Evolutionary conservation across 2,113 vertebrate species (phyloP).

Genomic region (Galemys pyrenaicus): DNA sequence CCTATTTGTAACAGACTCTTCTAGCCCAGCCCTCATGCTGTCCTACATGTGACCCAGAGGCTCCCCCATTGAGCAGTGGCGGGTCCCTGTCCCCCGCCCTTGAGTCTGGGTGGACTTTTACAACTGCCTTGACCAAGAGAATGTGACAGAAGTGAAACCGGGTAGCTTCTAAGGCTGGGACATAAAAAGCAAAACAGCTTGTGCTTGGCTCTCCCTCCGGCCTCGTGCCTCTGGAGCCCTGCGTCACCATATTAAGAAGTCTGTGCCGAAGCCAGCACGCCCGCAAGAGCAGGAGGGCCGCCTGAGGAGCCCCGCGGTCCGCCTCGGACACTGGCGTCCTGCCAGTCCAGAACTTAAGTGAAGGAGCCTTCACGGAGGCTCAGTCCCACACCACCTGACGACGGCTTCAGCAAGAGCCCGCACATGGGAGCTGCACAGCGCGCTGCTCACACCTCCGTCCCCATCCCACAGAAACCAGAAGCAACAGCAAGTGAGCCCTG

Average conservation of each 20-base stretch:
- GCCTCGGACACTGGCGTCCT: no score
- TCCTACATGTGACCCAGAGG: neutral
- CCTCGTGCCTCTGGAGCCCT: neutral
- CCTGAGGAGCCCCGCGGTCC: neutral
- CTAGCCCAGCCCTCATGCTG: neutral
- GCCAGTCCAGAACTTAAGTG: no score
- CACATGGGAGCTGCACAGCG: neutral
- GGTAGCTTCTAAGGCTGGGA: neutral
- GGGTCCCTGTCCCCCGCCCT: neutral
- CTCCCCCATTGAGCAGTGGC: neutral
- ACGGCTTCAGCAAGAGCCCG: neutral
- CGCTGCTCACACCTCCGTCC: neutral
- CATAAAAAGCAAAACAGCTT: neutral
- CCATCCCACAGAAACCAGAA: neutral
- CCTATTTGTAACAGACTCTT: neutral
- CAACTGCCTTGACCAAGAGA: neutral
- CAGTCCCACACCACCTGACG: neutral
- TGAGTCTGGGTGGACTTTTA: neutral
- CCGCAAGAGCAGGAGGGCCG: neutral
- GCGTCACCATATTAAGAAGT: neutral
- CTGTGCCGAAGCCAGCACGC: neutral
- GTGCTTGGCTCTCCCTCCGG: neutral
- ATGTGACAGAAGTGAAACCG: neutral
- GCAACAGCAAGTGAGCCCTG: neutral
- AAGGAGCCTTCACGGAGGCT: neutral